phyloP scores from a whole-genome alignment of 2,113 vertebrate species.

The Gasterosteus nipponicus region DNA sequence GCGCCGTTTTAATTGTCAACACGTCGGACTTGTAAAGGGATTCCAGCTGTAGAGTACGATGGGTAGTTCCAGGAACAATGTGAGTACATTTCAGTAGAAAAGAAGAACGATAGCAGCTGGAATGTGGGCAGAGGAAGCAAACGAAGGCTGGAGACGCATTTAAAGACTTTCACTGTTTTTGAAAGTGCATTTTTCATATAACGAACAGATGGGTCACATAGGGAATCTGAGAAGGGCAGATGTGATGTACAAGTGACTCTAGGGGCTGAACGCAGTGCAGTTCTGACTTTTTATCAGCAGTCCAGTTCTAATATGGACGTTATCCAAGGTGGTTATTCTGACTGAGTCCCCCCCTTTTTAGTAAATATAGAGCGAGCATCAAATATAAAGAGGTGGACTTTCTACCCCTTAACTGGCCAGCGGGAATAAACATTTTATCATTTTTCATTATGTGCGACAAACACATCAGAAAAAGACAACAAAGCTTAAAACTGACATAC shows the following conservation, averaged over 20 bases:
- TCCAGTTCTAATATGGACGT: background rate
- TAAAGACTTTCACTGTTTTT: background rate
- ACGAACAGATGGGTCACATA: no score
- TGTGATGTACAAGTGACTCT: no score
- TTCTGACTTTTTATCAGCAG: background rate
- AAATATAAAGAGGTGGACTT: background rate
- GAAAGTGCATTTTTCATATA: background rate
- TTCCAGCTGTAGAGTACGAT: background rate
- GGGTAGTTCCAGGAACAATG: background rate
- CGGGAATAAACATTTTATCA: background rate
- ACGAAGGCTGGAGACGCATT: background rate
- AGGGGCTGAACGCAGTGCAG: background rate
- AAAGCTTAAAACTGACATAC: background rate
- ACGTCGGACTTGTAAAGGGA: background rate
- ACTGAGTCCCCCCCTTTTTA: background rate
- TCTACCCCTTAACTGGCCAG: no score
- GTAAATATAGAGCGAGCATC: constrained; percentile 1
- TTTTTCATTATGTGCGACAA: background rate
- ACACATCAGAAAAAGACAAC: background rate
- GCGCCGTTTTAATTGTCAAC: constrained; percentile 29
- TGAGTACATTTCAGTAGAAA: background rate
- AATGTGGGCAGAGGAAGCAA: background rate
- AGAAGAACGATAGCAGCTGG: background rate
- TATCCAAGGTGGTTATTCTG: background rate
- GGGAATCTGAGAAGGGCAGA: background rate